Evolutionary conservation across 2,888 invertebrate species (phyloP).

Genomic region (Meiosimyza platycephala): DNA sequence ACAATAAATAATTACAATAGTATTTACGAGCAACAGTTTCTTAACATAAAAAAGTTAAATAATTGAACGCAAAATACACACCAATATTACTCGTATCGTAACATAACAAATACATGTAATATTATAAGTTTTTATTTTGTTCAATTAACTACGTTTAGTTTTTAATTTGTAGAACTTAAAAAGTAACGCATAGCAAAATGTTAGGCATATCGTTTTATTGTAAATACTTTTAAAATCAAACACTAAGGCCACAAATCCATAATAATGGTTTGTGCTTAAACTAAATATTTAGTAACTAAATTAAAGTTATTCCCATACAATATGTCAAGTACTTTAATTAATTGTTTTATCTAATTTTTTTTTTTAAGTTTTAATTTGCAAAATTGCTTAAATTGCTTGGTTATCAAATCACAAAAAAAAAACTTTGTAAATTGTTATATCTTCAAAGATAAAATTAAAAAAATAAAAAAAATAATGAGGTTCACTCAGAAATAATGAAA

Average conservation of each 20-base stretch:
- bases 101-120: background rate
- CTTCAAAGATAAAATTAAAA: constrained; percentile 2
- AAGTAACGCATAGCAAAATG: constrained; percentile 29
- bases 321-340: too few relatives aligned
- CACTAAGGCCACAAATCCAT: background rate
- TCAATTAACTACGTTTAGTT: background rate
- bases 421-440: constrained; percentile 15
- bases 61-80: constrained; percentile 3
- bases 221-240: constrained; percentile 15
- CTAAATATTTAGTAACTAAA: background rate
- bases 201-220: constrained; percentile 32
- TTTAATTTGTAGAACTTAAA: background rate
- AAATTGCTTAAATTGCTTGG: constrained; percentile 5
- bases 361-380: background rate
- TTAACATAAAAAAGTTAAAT: background rate
- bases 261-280: constrained; percentile 1
- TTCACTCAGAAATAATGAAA: constrained; percentile 5
- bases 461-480: background rate
- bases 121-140: background rate
- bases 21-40: background rate
- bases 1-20: constrained; percentile 17
- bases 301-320: background rate
- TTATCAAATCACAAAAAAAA: background rate
- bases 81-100: constrained; percentile 4
- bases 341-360: too few relatives aligned